phyloP scores from a whole-genome alignment of 2,797 vertebrate species.

The Diplodus puntazzo region DNA sequence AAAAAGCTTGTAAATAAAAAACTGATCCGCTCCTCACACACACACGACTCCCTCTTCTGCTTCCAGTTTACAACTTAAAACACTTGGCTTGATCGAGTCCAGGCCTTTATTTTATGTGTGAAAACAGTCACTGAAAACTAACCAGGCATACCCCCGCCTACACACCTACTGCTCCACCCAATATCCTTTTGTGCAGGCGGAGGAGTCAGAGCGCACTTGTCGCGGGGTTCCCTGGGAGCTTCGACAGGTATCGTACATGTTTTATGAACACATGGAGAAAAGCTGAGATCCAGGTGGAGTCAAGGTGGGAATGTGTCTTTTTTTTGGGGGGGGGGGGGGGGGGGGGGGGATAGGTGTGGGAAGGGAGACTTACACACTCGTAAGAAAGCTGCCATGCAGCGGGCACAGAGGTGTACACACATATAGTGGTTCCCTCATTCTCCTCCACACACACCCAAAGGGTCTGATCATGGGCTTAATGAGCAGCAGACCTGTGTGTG shows the following conservation, averaged over 20 bases:
- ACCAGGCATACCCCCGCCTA: constrained; percentile 30
- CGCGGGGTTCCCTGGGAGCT: constrained; percentile 51
- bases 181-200: constrained; percentile 57
- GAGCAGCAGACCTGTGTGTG: constrained; percentile 78
- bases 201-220: constrained; percentile 75
- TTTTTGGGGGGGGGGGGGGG: no score
- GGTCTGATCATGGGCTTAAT: constrained; percentile 81
- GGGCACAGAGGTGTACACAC: constrained; percentile 37
- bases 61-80: constrained; percentile 69
- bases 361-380: constrained; percentile 22
- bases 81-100: constrained; percentile 70
- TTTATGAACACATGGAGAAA: constrained; percentile 78
- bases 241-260: constrained; percentile 73
- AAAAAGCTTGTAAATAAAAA: constrained; percentile 17
- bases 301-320: constrained; percentile 16
- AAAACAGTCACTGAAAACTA: constrained; percentile 80
- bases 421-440: constrained; percentile 25
- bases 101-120: constrained; percentile 80
- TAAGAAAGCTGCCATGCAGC: constrained; percentile 29
- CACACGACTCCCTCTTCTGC: constrained; percentile 51
- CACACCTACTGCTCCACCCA: constrained; percentile 46
- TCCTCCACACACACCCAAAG: constrained; percentile 54
- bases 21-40: background rate
- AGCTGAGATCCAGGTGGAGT: constrained; percentile 55
- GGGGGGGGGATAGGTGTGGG: constrained; percentile 14